Conservation (phyloP, 2,888 invertebrate species). For the Prosopocoilus inquinatus region DNA sequence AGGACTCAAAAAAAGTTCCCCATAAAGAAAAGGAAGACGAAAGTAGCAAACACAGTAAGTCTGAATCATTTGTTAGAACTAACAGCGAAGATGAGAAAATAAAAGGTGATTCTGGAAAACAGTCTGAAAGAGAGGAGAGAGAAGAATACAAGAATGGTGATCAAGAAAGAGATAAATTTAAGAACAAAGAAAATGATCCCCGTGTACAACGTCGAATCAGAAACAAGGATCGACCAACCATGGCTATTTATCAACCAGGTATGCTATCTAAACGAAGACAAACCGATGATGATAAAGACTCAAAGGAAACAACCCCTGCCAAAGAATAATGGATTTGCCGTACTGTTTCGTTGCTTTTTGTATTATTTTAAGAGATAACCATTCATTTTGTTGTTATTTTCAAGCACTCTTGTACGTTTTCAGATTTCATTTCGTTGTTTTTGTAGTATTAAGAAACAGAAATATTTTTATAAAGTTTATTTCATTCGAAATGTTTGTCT, state of each 20-base stretch:
- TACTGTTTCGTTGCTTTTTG: too few species aligned
- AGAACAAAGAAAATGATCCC: slow-evolving; percentile 52
- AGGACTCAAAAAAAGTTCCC: neutral
- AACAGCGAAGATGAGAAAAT: slow-evolving; percentile 3
- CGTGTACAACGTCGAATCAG: slow-evolving; percentile 56
- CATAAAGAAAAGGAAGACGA: slow-evolving; percentile 6
- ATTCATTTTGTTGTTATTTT: too few species aligned
- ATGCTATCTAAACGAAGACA: slow-evolving; percentile 79
- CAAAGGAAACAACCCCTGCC: slow-evolving; percentile 13
- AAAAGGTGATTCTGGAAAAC: slow-evolving; percentile 13
- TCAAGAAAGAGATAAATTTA: slow-evolving; percentile 15
- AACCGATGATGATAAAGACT: slow-evolving; percentile 51
- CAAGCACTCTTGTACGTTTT: too few species aligned
- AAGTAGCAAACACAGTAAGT: neutral
- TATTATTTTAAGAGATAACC: too few species aligned
- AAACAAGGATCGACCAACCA: slow-evolving; percentile 80
- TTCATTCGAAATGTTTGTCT: too few species aligned
- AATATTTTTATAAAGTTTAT: too few species aligned
- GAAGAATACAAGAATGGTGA: slow-evolving; percentile 17
- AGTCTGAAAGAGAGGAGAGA: slow-evolving; percentile 16
- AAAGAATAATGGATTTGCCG: slow-evolving; percentile 4
- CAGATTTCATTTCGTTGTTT: too few species aligned
- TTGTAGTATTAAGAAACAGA: too few species aligned
- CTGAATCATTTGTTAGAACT: neutral
- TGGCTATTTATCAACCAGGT: slow-evolving; percentile 87